phyloP scores from a whole-genome alignment of 2,113 vertebrate species.

The Cricetomys ansorgei region DNA sequence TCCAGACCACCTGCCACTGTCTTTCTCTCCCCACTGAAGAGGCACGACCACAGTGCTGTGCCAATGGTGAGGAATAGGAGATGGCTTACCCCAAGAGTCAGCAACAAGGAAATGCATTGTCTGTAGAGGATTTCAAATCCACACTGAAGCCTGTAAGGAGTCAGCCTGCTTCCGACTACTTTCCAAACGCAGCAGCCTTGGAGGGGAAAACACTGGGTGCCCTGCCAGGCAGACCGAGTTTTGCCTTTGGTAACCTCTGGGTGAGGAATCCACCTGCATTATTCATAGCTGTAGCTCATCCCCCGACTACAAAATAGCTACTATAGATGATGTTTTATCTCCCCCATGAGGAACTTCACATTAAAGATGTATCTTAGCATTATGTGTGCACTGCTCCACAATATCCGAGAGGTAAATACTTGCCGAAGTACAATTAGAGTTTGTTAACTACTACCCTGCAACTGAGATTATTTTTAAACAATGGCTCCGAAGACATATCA shows the following conservation, averaged over 20 bases:
- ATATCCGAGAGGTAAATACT: neutral
- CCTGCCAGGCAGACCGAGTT: neutral
- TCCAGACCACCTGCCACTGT: neutral
- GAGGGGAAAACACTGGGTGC: neutral
- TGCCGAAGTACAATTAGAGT: neutral
- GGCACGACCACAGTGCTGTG: accelerated
- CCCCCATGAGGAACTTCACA: neutral
- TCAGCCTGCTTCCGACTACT: neutral
- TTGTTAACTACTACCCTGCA: neutral
- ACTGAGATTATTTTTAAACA: neutral
- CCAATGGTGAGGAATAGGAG: neutral
- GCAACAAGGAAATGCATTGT: neutral
- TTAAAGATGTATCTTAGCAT: neutral
- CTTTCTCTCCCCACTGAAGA: neutral
- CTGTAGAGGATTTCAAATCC: neutral
- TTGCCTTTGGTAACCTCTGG: neutral
- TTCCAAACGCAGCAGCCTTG: neutral
- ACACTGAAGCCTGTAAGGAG: neutral
- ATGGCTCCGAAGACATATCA: neutral
- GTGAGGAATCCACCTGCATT: neutral
- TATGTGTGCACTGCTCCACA: neutral
- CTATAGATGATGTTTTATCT: neutral
- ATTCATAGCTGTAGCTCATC: neutral
- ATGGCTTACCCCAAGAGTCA: neutral
- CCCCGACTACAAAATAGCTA: neutral